Evolutionary conservation across 2,888 invertebrate species (phyloP).

Genomic region (Erebia aethiops): DNA sequence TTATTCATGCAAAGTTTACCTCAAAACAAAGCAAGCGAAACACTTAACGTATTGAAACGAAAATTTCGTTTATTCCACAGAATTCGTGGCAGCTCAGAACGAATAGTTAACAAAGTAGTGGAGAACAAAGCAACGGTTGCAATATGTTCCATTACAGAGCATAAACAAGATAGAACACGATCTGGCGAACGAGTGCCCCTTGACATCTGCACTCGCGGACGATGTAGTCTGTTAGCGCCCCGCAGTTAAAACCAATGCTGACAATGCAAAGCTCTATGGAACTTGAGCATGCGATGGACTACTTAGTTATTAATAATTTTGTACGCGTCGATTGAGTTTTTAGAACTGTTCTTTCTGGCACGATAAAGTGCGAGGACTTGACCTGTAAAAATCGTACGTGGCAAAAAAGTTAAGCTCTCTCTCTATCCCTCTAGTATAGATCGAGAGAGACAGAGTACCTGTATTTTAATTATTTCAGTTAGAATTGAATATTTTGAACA

Average conservation of each 20-base stretch:
- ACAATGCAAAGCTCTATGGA: constrained; percentile 24
- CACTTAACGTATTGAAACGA: constrained; percentile 4
- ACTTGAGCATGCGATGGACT: constrained; percentile 1
- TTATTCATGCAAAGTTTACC: not conserved
- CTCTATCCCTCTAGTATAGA: no score
- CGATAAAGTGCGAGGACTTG: no score
- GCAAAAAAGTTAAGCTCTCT: no score
- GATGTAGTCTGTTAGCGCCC: constrained; percentile 54
- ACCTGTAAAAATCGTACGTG: no score
- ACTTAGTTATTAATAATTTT: not conserved
- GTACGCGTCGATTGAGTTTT: not conserved
- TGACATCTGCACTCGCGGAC: constrained; percentile 58
- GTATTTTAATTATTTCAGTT: no score
- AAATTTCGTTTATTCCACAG: constrained; percentile 13
- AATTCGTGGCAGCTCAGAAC: constrained; percentile 19
- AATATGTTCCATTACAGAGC: constrained; percentile 52
- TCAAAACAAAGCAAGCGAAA: not conserved
- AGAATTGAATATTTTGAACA: no score
- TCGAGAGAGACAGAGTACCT: no score
- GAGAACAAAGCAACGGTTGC: constrained; percentile 48
- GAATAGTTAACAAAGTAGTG: constrained; percentile 38
- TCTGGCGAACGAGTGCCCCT: constrained; percentile 59
- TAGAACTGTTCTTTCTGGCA: no score
- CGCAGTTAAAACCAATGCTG: constrained; percentile 29
- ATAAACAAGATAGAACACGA: constrained; percentile 73